Evolutionary conservation across 2,113 vertebrate genomes (phyloP).

Genomic region (Neomonachus schauinslandi): DNA sequence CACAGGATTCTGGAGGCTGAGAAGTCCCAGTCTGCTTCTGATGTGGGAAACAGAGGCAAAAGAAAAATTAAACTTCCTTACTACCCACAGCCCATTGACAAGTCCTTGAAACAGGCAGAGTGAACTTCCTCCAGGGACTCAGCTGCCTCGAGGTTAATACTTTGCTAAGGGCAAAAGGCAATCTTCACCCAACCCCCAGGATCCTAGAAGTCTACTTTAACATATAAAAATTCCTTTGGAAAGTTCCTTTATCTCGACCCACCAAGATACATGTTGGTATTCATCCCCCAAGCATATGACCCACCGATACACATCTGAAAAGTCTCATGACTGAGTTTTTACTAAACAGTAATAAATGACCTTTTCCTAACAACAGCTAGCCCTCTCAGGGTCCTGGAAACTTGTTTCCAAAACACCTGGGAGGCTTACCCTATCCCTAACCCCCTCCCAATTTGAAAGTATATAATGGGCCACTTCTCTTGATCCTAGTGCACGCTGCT

Average conservation of each 20-base stretch:
- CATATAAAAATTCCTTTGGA: not conserved
- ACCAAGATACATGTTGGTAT: not conserved
- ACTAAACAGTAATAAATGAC: not conserved
- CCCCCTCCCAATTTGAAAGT: not conserved
- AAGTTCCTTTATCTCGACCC: not conserved
- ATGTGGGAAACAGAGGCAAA: not conserved
- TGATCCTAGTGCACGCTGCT: not conserved
- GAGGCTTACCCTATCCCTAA: not conserved
- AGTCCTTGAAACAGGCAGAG: not conserved
- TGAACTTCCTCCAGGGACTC: not conserved
- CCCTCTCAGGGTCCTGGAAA: not conserved
- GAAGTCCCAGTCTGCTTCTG: not conserved
- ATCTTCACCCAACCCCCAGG: not conserved
- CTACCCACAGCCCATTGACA: not conserved
- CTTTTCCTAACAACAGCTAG: not conserved
- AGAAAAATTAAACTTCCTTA: not conserved
- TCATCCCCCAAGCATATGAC: not conserved
- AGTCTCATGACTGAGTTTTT: not conserved
- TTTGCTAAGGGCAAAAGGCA: not conserved
- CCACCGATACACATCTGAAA: not conserved
- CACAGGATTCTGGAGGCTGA: not conserved
- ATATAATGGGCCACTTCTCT: not conserved
- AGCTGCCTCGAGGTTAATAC: not conserved
- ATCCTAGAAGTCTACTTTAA: not conserved
- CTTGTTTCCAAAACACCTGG: not conserved